Conservation (phyloP, 2,888 invertebrate genomes). For the Plebejus argus region DNA sequence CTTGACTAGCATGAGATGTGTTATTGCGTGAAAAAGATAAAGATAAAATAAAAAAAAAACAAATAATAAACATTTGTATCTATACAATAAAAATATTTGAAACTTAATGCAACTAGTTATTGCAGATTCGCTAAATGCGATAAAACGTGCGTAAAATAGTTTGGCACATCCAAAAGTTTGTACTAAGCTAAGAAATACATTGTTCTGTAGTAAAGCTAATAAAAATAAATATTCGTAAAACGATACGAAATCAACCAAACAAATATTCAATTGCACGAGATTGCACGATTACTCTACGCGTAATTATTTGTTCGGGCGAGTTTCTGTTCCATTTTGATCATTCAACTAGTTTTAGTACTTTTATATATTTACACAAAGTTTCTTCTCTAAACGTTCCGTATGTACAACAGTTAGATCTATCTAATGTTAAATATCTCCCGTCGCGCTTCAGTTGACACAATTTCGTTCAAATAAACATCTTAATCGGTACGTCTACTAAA, state of each 20-base stretch:
- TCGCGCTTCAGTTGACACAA: slow-evolving; percentile 42
- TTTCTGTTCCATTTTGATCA: slow-evolving; percentile 76
- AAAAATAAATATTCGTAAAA: slow-evolving; percentile 66
- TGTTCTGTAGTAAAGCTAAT: slow-evolving; percentile 67
- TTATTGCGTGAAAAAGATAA: slow-evolving; percentile 71
- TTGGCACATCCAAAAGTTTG: slow-evolving; percentile 77
- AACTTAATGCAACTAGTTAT: slow-evolving; percentile 63
- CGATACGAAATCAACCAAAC: slow-evolving; percentile 63
- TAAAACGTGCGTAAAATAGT: slow-evolving; percentile 67
- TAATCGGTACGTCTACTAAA: slow-evolving; percentile 42
- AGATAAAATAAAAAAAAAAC: slow-evolving; percentile 48
- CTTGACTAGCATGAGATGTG: slow-evolving; percentile 79
- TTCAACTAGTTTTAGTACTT: slow-evolving; percentile 63
- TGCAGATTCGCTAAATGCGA: slow-evolving; percentile 72
- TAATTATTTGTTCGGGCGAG: slow-evolving; percentile 77
- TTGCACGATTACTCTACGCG: slow-evolving; percentile 64
- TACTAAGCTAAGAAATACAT: slow-evolving; percentile 75
- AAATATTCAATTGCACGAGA: slow-evolving; percentile 71
- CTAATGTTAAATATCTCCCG: slow-evolving; percentile 55
- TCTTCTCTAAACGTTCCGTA: slow-evolving; percentile 63
- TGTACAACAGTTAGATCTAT: slow-evolving; percentile 75
- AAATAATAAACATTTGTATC: slow-evolving; percentile 53
- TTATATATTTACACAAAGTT: slow-evolving; percentile 69
- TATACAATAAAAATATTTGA: slow-evolving; percentile 54
- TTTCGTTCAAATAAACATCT: slow-evolving; percentile 24